phyloP scores from a whole-genome alignment of 2,888 invertebrate genomes.

The Ernsta delagoae region DNA sequence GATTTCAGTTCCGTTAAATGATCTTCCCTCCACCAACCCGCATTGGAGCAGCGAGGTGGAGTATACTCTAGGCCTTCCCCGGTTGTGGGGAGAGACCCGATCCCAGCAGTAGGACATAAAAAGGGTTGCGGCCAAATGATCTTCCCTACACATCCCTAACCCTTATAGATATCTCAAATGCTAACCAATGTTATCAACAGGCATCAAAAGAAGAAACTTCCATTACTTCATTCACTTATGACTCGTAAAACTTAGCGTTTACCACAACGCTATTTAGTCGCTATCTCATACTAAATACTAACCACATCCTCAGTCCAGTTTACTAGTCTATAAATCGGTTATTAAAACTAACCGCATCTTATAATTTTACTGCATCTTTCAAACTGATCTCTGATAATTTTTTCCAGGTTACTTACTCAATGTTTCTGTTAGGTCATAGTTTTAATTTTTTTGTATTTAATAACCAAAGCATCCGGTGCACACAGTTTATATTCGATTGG shows the following conservation, averaged over 20 bases:
- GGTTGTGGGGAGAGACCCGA: too few relatives aligned
- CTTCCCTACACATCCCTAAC: too few relatives aligned
- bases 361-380: constrained; percentile 47
- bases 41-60: too few relatives aligned
- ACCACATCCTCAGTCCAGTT: constrained; percentile 65
- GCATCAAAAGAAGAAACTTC: constrained; percentile 31
- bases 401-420: constrained; percentile 20
- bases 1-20: too few relatives aligned
- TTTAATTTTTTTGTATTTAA: constrained; percentile 66
- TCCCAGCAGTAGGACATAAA: too few relatives aligned
- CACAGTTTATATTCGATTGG: constrained; percentile 78
- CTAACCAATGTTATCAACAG: neutral
- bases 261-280: constrained; percentile 57
- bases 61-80: too few relatives aligned
- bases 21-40: too few relatives aligned
- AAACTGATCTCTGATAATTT: constrained; percentile 18
- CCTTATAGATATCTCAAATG: too few relatives aligned
- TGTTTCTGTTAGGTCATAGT: constrained; percentile 58
- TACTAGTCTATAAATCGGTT: constrained; percentile 63
- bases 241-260: constrained; percentile 51
- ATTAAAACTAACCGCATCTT: constrained; percentile 67
- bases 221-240: constrained; percentile 48
- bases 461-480: constrained; percentile 74
- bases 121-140: too few relatives aligned
- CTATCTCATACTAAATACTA: constrained; percentile 50